Base-by-base conservation (phyloP, 2,797 vertebrate genomes). In the Gouania willdenowi region DNA sequence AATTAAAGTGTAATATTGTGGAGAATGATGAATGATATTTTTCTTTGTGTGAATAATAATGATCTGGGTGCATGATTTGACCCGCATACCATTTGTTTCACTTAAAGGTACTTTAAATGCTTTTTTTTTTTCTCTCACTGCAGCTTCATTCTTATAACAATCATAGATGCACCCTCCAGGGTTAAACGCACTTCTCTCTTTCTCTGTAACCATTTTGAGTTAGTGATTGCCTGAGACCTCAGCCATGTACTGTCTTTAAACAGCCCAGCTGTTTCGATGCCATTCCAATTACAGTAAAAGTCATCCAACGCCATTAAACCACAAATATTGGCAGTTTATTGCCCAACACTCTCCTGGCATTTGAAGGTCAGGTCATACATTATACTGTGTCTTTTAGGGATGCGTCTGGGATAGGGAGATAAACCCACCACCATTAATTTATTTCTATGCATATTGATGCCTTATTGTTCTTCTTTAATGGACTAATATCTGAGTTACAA, bases 301-400 rank as follows among this genome's bases (percentile, higher is more conserved):
- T 96, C 93, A 93, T 93, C 91, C 88, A 89, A 86, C 88, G 88
- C 91, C 92, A 93, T 92, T 93, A 93, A 94, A 91, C 92, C 93
- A 92, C 94, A 95, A 95, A 97, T 95, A 97, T 94, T 96, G 93
- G 93, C 93, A 95, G 93, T 96, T 97, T 96, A 97, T 92, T 93
- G 92, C 92, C 91, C 89, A 91, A 92, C 71, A 90, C 91, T 91
- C 90, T 91, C 91, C 90, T 96, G 93, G 92, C 93, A 96, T 95
- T 95, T 97, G 94, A 97, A 96, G 94, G 93, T 97, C 93, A 94
- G 90, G 90, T 93, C 91, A 91, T 94, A 96, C 92, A 97, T 94
- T 94, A 95, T 91, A 92, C 92, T 93, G 92, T 93, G 88, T 92
- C 92, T 94, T 94, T 96, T 94, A 92, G 91, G 92, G 92, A 94